Evolutionary conservation across 2,113 vertebrate species (phyloP).

Genomic region (Neogobius melanostomus): DNA sequence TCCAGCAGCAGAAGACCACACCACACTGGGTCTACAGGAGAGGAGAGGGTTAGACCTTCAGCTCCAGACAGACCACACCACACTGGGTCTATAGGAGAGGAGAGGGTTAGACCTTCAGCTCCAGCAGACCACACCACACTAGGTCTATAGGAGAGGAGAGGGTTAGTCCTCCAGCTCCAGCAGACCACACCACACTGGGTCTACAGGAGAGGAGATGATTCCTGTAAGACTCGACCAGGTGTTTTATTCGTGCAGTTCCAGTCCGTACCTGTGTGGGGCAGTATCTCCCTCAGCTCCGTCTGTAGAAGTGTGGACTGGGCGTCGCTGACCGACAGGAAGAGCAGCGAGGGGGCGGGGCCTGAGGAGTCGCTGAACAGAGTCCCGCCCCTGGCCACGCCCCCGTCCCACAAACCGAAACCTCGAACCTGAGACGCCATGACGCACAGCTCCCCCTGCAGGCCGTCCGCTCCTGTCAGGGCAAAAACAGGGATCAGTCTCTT

Average conservation of each 20-base stretch:
- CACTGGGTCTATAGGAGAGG: too few relatives aligned
- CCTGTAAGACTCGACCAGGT: too few relatives aligned
- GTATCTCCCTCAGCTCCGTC: conserved; percentile 57
- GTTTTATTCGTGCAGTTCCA: background rate
- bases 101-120: too few relatives aligned
- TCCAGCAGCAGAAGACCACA: conserved; percentile 64
- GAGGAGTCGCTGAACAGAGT: conserved; percentile 48
- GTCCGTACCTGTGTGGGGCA: conserved; percentile 24
- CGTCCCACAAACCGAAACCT: conserved; percentile 71
- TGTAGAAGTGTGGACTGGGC: conserved; percentile 70
- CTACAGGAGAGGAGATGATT: too few relatives aligned
- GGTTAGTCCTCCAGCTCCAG: too few relatives aligned
- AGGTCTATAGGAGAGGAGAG: too few relatives aligned
- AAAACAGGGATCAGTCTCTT: too few relatives aligned
- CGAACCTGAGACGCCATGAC: conserved; percentile 70
- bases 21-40: conserved; percentile 47
- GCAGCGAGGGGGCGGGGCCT: conserved; percentile 66
- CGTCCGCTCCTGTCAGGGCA: too few relatives aligned
- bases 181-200: too few relatives aligned
- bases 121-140: too few relatives aligned
- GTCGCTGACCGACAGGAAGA: conserved; percentile 73
- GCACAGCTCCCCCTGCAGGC: conserved; percentile 26
- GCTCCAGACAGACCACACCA: background rate
- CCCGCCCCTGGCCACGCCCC: conserved; percentile 51
- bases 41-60: background rate